Base-by-base conservation (phyloP, 2,113 vertebrate genomes). In the Limnothrissa miodon region DNA sequence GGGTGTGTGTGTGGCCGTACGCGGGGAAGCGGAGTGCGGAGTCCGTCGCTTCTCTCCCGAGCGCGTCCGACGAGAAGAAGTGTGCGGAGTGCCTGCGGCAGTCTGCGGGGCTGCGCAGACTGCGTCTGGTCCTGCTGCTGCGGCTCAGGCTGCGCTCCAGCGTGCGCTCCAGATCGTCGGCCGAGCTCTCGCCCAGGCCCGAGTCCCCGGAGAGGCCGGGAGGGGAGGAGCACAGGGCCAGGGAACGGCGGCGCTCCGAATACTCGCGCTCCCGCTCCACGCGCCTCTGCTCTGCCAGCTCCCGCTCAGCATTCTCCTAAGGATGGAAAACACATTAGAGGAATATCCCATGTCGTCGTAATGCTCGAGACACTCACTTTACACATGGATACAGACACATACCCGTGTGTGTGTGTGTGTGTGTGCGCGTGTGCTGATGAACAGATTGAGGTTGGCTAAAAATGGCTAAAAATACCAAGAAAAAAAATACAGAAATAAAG, bases 271-370 rank as follows among this genome's bases (percentile, higher is more conserved):
- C 93, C 13, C 93, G 93, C 44, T 92, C 92, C 78, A 91, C 81
- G 13, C 94, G 93, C 86, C 91, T 93, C 92, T 91, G 92, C 85
- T 95, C 95, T 88, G 95, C 93, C 79, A 90, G 80, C 82, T 94
- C 94, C 29, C 95, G 91, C 29, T 95, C 93, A 23, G 90, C 85
- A 80, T 96, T 96, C 90, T 96, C 95, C 95, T 96, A 15, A 46
- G 6, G 29, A 15, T 21, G 19, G 19, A 42, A 45, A 4, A 17
- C 11, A 39, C 78, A 6, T 56, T 23, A 46, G 23, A 59, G 25
- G 5, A 59, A 7, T 53, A 10, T 62, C 59, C 25, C 59, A 62
- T 62, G 25, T 1, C 25, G 10, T 10, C 8, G n/a, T 9, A n/a
- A 62, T 0, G 10, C 59, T 62, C 10, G n/a, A 11, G 10, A 25